Conservation (phyloP, 2,797 vertebrate species). For the Gephyroberyx darwinii region DNA sequence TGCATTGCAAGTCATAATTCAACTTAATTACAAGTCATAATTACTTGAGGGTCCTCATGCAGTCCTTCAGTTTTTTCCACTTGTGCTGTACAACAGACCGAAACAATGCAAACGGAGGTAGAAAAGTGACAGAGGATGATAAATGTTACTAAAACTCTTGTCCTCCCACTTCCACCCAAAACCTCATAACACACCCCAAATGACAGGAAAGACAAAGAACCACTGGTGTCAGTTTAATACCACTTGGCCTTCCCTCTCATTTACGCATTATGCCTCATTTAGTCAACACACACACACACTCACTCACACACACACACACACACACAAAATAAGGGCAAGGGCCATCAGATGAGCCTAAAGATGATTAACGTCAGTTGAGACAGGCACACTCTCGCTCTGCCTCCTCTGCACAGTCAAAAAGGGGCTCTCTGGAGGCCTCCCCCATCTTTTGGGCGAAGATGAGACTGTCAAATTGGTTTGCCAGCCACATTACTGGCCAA, state of each 20-base stretch:
- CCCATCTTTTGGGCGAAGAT: constrained; percentile 93
- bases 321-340: constrained; percentile 81
- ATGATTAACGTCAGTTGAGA: constrained; percentile 96
- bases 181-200: constrained; percentile 73
- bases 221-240: constrained; percentile 87
- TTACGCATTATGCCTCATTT: constrained; percentile 91
- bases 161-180: constrained; percentile 77
- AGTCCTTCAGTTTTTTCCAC: not conserved
- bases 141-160: constrained; percentile 63
- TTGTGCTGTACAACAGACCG: constrained; percentile 1
- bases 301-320: constrained; percentile 16
- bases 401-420: constrained; percentile 93
- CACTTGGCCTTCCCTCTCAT: constrained; percentile 87
- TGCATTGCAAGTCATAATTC: not conserved
- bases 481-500: constrained; percentile 93
- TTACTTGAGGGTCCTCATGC: constrained; percentile 4
- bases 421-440: constrained; percentile 88
- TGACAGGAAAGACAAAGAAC: constrained; percentile 78
- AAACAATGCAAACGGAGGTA: constrained; percentile 31
- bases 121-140: constrained; percentile 66
- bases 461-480: constrained; percentile 98
- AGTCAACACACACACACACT: constrained; percentile 81
- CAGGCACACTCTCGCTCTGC: constrained; percentile 83
- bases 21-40: constrained; percentile 21
- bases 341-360: constrained; percentile 89